Evolutionary conservation across 2,113 vertebrate genomes (phyloP).

Genomic region (Grus americana): DNA sequence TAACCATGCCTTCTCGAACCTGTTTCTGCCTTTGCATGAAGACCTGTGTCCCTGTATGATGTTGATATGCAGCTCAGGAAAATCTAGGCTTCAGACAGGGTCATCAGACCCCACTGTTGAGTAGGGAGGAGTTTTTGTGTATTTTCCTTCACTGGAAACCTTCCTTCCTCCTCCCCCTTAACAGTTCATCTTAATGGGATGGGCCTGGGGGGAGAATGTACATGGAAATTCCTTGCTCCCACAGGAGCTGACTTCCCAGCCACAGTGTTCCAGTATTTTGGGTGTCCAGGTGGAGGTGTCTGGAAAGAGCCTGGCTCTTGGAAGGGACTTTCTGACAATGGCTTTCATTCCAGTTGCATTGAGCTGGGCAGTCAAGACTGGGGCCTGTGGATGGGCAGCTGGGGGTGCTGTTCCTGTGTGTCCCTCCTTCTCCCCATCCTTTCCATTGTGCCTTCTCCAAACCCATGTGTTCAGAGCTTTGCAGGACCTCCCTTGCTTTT

Average conservation of each 20-base stretch:
- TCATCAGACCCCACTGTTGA: background rate
- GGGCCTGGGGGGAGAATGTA: fast-evolving
- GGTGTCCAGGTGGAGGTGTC: background rate
- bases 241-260: background rate
- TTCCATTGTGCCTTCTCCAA: background rate
- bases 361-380: background rate
- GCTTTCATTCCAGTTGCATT: background rate
- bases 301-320: background rate
- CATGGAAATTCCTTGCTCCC: background rate
- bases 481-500: background rate
- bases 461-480: background rate
- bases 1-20: background rate
- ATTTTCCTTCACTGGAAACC: background rate
- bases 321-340: background rate
- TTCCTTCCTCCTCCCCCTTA: background rate
- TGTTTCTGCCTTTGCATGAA: background rate
- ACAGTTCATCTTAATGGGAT: background rate
- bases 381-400: background rate
- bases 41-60: background rate
- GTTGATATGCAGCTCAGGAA: background rate
- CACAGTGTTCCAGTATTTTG: background rate
- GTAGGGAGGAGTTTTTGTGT: background rate
- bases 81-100: background rate
- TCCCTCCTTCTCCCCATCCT: background rate
- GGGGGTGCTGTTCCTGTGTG: background rate